Conservation (phyloP, 2,888 invertebrate genomes). For the Drosophila anceps region DNA sequence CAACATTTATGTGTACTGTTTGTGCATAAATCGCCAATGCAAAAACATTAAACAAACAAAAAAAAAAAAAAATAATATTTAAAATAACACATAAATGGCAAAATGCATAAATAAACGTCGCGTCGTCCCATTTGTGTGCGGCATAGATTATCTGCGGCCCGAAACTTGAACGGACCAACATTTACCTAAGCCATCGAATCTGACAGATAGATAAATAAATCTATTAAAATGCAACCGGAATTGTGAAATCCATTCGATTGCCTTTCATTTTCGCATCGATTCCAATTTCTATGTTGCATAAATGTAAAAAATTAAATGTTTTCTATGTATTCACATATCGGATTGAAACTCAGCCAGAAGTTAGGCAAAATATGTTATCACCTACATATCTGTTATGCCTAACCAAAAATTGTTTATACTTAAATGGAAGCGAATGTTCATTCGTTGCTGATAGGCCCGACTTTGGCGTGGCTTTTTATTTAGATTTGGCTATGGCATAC, state of each 20-base stretch:
- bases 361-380: not conserved
- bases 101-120: slow-evolving; percentile 1
- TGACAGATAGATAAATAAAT: slow-evolving; percentile 9
- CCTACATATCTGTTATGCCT: not conserved
- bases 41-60: not conserved
- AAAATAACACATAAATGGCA: slow-evolving; percentile 6
- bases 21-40: slow-evolving; percentile 1
- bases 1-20: not conserved
- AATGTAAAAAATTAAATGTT: not conserved
- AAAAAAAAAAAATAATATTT: slow-evolving; percentile 3
- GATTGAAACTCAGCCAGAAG: not conserved
- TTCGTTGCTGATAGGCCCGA: not conserved
- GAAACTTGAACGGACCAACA: slow-evolving; percentile 6
- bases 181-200: slow-evolving; percentile 12
- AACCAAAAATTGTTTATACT: not conserved
- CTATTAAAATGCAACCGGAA: slow-evolving; percentile 10
- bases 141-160: slow-evolving; percentile 5
- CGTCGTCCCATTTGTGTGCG: not conserved
- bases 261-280: slow-evolving; percentile 5
- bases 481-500: too few relatives aligned
- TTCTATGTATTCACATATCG: not conserved
- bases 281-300: not conserved
- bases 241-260: slow-evolving; percentile 8
- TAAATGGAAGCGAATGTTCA: not conserved
- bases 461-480: not conserved